These are phyloP conservation scores for Torymus aiolomorphi DNA, from an alignment of 2,888 invertebrate species.

Conservation along the genomic window DNA sequence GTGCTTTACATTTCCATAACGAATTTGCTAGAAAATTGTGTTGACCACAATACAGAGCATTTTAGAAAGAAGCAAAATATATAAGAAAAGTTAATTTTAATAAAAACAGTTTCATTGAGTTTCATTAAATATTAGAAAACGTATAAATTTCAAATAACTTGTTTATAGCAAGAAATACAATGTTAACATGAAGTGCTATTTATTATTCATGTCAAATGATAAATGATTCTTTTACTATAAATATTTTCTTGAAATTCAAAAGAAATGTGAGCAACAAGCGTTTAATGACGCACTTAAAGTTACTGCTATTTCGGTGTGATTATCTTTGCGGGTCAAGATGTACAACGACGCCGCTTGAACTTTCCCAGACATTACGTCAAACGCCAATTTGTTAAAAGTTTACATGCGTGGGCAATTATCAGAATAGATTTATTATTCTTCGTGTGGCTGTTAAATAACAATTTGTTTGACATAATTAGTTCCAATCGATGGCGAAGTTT, in stretches of 20 bases:
- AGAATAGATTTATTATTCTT: conserved; percentile 40
- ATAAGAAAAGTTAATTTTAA: too few species aligned
- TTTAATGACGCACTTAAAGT: conserved; percentile 38
- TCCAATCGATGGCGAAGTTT: conserved; percentile 8
- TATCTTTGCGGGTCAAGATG: conserved; percentile 54
- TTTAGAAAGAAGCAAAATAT: too few species aligned
- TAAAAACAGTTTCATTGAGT: too few species aligned
- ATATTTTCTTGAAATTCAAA: conserved; percentile 20
- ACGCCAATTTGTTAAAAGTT: conserved; percentile 42
- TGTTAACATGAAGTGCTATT: not conserved
- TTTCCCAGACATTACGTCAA: conserved; percentile 53
- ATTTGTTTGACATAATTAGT: conserved; percentile 52
- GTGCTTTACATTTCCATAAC: too few species aligned
- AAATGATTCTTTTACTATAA: conserved; percentile 23
- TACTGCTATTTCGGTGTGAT: conserved; percentile 50
- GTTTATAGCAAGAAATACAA: not conserved
- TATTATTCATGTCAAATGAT: not conserved
- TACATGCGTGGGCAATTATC: conserved; percentile 34
- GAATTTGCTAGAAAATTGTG: too few species aligned
- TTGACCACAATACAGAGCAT: too few species aligned
- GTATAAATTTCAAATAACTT: too few species aligned
- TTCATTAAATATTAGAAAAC: too few species aligned
- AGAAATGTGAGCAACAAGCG: conserved; percentile 8
- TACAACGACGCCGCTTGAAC: conserved; percentile 41
- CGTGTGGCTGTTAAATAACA: conserved; percentile 42